Percentiles rank a stretch among this genome's conserved stretches.
Evolutionary conservation across 1,140 invertebrate genomes (phyloP).

Genomic region (Caerostris darwini): DNA sequence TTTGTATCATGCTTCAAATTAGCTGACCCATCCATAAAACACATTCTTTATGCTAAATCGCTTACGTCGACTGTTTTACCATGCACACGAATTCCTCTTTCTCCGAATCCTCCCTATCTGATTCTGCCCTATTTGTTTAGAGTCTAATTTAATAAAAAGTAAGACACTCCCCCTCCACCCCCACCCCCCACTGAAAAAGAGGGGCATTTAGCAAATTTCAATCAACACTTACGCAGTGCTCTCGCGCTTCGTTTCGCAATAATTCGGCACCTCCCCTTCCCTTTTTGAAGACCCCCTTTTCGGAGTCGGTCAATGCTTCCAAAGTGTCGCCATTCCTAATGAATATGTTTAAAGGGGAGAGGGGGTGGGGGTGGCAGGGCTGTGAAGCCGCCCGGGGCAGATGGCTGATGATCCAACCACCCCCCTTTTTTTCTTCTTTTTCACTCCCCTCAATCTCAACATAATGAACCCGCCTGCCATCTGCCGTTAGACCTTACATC

Average conservation of each 20-base stretch:
- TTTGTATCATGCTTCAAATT: background rate
- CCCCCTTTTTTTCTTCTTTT: too few relatives aligned
- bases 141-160: slow-evolving; percentile 30
- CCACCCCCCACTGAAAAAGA: background rate
- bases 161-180: background rate
- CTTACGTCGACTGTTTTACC: background rate
- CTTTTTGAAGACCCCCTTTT: background rate
- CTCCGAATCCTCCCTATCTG: background rate
- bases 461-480: slow-evolving; percentile 74
- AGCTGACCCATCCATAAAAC: background rate
- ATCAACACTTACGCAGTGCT: slow-evolving; percentile 27
- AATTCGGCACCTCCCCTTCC: slow-evolving; percentile 16
- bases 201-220: slow-evolving; percentile 35
- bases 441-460: background rate
- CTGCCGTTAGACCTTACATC: slow-evolving; percentile 57
- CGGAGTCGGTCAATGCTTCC: slow-evolving; percentile 29
- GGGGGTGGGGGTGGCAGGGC: background rate
- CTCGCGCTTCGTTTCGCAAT: slow-evolving; percentile 38
- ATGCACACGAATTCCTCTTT: background rate
- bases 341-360: slow-evolving; percentile 72
- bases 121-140: background rate
- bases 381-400: slow-evolving; percentile 59
- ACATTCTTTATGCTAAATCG: background rate
- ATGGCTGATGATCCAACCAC: slow-evolving; percentile 66
- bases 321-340: slow-evolving; percentile 72